These are phyloP conservation scores for Enteromius fasciolatus DNA, from an alignment of 2,797 vertebrate genomes.

Conservation along the genomic window DNA sequence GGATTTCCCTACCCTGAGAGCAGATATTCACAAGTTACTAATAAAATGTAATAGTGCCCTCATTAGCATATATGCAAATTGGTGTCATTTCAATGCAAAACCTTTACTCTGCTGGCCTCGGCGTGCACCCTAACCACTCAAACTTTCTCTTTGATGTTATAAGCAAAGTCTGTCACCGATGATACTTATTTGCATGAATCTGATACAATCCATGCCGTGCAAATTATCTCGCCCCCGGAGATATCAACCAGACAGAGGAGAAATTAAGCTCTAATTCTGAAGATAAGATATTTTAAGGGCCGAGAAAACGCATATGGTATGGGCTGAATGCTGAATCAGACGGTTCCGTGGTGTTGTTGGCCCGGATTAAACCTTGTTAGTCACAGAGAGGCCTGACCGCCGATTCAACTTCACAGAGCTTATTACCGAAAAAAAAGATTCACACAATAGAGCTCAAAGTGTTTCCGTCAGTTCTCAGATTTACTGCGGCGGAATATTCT, in stretches of 20 bases:
- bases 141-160: conserved; percentile 80
- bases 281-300: conserved; percentile 65
- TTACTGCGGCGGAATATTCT: not conserved
- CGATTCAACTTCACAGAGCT: conserved; percentile 78
- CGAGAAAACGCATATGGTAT: conserved; percentile 28
- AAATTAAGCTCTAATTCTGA: conserved; percentile 74
- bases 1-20: conserved; percentile 60
- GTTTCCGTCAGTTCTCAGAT: conserved; percentile 19
- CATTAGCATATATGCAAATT: conserved; percentile 81
- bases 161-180: conserved; percentile 74
- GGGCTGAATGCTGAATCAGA: conserved; percentile 57
- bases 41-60: conserved; percentile 71
- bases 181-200: conserved; percentile 75
- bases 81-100: conserved; percentile 67
- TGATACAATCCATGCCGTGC: conserved; percentile 73
- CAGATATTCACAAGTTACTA: conserved; percentile 64
- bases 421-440: conserved; percentile 75
- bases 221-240: conserved; percentile 68
- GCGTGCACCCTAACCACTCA: conserved; percentile 68
- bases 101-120: conserved; percentile 70
- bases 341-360: conserved; percentile 38
- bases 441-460: conserved; percentile 61
- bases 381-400: conserved; percentile 68
- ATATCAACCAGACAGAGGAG: conserved; percentile 69
- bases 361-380: conserved; percentile 57